Percentiles rank a stretch among this genome's conserved stretches.
Evolutionary conservation across 64 coral and sea anemone genomes (phyloP).

Genomic region (Stichodactyla mertensii): DNA sequence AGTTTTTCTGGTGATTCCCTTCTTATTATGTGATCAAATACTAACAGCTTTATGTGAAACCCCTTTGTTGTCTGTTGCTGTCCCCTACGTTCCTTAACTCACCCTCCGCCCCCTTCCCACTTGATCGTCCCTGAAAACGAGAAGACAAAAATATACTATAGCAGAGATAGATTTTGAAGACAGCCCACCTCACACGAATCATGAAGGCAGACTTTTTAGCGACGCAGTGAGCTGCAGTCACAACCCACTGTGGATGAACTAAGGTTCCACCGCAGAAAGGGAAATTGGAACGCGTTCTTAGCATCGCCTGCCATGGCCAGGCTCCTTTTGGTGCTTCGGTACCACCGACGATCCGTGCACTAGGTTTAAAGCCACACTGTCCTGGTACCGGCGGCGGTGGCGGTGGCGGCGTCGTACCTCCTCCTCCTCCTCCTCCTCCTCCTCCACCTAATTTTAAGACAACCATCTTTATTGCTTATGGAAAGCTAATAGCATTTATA

Average conservation of each 20-base stretch:
- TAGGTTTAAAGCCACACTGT: constrained; percentile 41
- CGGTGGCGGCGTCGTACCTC: background rate
- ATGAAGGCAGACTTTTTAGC: background rate
- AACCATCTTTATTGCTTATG: no score
- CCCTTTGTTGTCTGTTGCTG: no score
- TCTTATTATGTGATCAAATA: no score
- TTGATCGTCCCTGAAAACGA: no score
- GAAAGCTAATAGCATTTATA: no score
- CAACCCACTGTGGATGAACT: constrained; percentile 46
- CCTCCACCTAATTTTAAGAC: background rate
- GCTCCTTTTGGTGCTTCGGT: constrained; percentile 38
- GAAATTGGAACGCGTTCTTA: constrained; percentile 41
- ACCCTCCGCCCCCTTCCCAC: no score
- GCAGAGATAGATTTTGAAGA: no score
- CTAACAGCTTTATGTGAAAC: no score
- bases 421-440: background rate
- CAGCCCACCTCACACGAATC: constrained; percentile 35
- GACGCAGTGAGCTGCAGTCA: constrained; percentile 66
- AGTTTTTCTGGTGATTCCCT: no score
- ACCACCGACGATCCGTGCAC: constrained; percentile 48
- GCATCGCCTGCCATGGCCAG: constrained; percentile 59
- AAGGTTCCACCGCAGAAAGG: constrained; percentile 63
- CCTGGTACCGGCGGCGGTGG: background rate
- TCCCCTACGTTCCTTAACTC: no score
- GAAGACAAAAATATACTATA: no score